Evolutionary conservation across 2,113 vertebrate species (phyloP), one percentile per base, ranked within the genome.

Genomic region (Oncorhynchus masou): DNA sequence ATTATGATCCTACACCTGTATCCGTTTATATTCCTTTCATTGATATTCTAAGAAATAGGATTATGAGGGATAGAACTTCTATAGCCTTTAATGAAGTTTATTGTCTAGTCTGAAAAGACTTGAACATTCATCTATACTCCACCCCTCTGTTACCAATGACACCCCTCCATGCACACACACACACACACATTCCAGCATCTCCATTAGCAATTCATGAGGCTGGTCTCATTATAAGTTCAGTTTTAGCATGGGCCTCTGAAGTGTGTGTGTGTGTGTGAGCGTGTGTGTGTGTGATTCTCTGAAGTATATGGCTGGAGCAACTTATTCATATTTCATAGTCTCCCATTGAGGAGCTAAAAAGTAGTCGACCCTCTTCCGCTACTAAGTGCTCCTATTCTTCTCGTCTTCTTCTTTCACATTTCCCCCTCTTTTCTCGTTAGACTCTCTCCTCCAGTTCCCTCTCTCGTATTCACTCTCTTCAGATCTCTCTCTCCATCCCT

Each of bases 261-360:
- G 91, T 91, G 78, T 90, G 89, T 91, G 90, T 54, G 51, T 54
- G 51, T 54, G 39, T 9, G 39, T 11, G 39, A 9, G 34, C 0
- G 34, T 7, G 5, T 34, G 34, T 34, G 31, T 34, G 31, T 34
- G 31, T 34, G 29, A 19, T 16, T 54, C 90, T 93, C 90, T 92
- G 91, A 93, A 92, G 91, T 91, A 79, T 90, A 90, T 91, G 90
- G 92, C 90, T 92, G 84, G 87, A 93, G 91, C 90, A 86, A 89
- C 88, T 54, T 92, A 91, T 93, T 93, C 93, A 93, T 93, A 92
- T 93, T 93, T 93, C 90, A 93, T 93, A 86, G 85, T 85, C 91
- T 92, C 91, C 89, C 89, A 92, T 90, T 89, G 90, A 92, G 90
- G 88, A 92, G 87, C 87, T 90, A 88, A 91, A 90, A 89, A 90